A percentile compares a stretch with the other conserved stretches of the same genome.
Evolutionary conservation across 1,140 invertebrate species (phyloP).

Genomic region (Drosophila melanica): DNA sequence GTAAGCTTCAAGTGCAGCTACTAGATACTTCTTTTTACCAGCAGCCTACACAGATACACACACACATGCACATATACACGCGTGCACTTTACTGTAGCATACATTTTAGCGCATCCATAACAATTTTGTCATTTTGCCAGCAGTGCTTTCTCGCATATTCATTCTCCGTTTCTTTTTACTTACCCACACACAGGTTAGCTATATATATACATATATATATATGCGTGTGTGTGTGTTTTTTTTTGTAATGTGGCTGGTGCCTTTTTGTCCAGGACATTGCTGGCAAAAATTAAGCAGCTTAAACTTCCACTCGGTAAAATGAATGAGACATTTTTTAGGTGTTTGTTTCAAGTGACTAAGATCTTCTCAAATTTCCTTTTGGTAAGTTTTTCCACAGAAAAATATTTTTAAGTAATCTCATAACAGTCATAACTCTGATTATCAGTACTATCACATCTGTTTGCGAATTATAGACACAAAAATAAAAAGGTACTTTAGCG

Average conservation of each 20-base stretch:
- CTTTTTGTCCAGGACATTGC: slow-evolving; percentile 58
- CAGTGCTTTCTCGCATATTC: slow-evolving; percentile 1
- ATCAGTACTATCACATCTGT: neutral
- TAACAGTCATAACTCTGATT: no score
- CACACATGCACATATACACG: neutral
- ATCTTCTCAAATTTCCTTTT: neutral
- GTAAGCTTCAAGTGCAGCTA: slow-evolving; percentile 10
- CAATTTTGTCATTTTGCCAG: slow-evolving; percentile 65
- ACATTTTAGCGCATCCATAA: slow-evolving; percentile 37
- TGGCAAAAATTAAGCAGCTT: slow-evolving; percentile 56
- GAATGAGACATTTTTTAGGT: slow-evolving; percentile 7
- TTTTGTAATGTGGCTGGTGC: slow-evolving; percentile 49
- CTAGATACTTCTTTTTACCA: slow-evolving; percentile 25
- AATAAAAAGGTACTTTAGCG: no score
- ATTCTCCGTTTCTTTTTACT: slow-evolving; percentile 1
- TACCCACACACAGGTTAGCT: slow-evolving; percentile 37
- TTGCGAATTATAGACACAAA: slow-evolving; percentile 1
- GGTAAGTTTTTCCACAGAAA: neutral
- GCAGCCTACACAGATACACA: slow-evolving; percentile 3
- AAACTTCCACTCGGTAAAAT: slow-evolving; percentile 7
- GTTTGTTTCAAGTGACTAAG: slow-evolving; percentile 3
- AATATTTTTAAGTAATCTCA: no score
- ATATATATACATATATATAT: slow-evolving; percentile 37
- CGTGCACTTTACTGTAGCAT: slow-evolving; percentile 36
- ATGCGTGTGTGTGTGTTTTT: slow-evolving; percentile 24